Conservation (phyloP, 2,888 invertebrate genomes). For the Cabera pusaria region DNA sequence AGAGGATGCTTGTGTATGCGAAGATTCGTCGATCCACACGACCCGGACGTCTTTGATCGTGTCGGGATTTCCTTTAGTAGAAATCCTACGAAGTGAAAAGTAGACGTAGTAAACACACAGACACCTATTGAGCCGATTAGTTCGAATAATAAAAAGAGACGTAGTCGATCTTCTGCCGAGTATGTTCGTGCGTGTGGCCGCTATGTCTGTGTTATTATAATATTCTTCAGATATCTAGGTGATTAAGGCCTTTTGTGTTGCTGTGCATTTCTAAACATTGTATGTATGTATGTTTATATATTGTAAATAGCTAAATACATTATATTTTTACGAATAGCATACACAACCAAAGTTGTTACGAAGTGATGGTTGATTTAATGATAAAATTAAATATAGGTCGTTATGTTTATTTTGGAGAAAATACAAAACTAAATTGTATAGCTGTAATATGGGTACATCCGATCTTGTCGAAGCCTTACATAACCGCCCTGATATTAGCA, state of each 20-base stretch:
- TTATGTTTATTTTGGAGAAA: conserved; percentile 78
- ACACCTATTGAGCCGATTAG: conserved; percentile 3
- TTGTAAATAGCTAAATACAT: conserved; percentile 81
- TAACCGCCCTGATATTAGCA: conserved; percentile 79
- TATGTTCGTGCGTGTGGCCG: conserved; percentile 70
- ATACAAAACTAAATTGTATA: conserved; percentile 62
- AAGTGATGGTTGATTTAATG: conserved; percentile 84
- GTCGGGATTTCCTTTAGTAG: no score
- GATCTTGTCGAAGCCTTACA: conserved; percentile 71
- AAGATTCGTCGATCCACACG: no score
- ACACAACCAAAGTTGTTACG: conserved; percentile 85
- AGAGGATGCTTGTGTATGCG: conserved; percentile 53
- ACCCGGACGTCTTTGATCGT: no score
- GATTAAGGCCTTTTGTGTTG: conserved; percentile 79
- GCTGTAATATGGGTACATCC: conserved; percentile 62
- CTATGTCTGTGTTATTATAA: conserved; percentile 80
- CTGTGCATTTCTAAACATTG: conserved; percentile 83
- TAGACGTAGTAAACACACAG: no score
- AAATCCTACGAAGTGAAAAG: no score
- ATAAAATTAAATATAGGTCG: conserved; percentile 77
- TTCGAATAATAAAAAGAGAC: conserved; percentile 33
- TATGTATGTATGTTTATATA: conserved; percentile 84
- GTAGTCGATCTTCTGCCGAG: conserved; percentile 51
- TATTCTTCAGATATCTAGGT: conserved; percentile 67
- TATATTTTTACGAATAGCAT: conserved; percentile 84